phyloP scores from a whole-genome alignment of 2,113 vertebrate species.

The Chamaetylas fuelleborni region DNA sequence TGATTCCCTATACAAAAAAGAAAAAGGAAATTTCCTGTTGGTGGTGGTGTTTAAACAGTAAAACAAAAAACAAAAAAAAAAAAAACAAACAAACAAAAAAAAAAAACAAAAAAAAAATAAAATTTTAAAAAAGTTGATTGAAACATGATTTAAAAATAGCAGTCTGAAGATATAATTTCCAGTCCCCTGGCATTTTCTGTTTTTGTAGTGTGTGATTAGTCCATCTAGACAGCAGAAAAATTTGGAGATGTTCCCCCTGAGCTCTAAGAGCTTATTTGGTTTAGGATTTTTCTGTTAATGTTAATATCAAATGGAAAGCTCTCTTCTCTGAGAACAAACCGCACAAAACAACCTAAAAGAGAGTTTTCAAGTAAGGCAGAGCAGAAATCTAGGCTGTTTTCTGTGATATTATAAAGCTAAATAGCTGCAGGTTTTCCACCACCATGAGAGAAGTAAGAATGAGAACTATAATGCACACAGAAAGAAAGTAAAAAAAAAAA shows the following conservation, averaged over 20 bases:
- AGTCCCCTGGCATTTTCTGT: neutral
- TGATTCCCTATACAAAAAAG: neutral
- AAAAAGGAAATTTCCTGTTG: neutral
- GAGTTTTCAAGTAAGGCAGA: neutral
- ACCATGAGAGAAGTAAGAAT: neutral
- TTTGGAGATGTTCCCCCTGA: neutral
- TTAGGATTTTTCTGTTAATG: neutral
- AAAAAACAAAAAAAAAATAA: neutral
- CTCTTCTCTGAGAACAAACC: neutral
- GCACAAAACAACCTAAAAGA: neutral
- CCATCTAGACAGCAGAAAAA: constrained; percentile 66
- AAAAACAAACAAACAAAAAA: neutral
- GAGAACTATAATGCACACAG: neutral
- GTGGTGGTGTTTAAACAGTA: neutral
- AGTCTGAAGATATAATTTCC: neutral
- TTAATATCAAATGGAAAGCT: neutral
- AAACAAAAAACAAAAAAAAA: neutral
- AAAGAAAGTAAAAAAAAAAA: neutral
- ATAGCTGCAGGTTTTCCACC: neutral
- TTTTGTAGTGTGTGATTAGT: constrained; percentile 62
- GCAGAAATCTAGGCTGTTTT: neutral
- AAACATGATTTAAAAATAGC: neutral
- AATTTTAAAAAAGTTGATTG: neutral
- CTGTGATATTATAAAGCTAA: neutral
- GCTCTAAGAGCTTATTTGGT: neutral